Percentiles rank a stretch among this genome's conserved stretches.
Evolutionary conservation across 2,797 vertebrate species (phyloP).

Genomic region (Urocyon cinereoargenteus): DNA sequence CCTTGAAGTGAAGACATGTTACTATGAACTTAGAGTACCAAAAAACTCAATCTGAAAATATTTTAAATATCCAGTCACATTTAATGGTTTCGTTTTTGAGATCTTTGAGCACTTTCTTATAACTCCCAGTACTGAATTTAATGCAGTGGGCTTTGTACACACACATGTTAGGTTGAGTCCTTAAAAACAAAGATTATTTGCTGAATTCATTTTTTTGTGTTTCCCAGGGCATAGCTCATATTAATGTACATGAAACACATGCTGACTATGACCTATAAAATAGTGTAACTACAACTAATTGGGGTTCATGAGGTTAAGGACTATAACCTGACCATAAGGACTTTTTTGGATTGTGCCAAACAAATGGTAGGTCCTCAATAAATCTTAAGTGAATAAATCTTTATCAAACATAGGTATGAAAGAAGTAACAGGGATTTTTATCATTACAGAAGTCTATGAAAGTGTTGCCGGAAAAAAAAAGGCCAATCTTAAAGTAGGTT

Average conservation of each 20-base stretch:
- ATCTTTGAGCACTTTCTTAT: neutral
- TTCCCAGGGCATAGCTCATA: neutral
- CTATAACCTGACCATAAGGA: too few species aligned
- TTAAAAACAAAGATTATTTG: neutral
- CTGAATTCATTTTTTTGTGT: neutral
- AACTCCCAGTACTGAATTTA: slow-evolving; percentile 2
- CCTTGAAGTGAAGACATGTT: neutral
- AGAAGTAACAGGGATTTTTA: neutral
- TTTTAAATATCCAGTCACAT: neutral
- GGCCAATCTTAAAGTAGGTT: neutral
- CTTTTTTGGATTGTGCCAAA: neutral
- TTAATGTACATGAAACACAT: neutral
- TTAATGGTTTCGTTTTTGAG: neutral
- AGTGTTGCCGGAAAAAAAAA: neutral
- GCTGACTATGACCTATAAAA: neutral
- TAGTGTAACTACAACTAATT: neutral
- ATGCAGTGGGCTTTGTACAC: neutral
- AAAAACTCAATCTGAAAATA: neutral
- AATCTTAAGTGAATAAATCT: neutral
- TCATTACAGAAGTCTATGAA: neutral
- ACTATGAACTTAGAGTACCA: neutral
- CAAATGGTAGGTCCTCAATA: neutral
- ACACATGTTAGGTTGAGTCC: neutral
- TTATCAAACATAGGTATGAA: neutral
- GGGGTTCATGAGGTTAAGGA: neutral